Base-by-base conservation (phyloP, 2,888 invertebrate genomes). In the Ennomos fuscantarius region DNA sequence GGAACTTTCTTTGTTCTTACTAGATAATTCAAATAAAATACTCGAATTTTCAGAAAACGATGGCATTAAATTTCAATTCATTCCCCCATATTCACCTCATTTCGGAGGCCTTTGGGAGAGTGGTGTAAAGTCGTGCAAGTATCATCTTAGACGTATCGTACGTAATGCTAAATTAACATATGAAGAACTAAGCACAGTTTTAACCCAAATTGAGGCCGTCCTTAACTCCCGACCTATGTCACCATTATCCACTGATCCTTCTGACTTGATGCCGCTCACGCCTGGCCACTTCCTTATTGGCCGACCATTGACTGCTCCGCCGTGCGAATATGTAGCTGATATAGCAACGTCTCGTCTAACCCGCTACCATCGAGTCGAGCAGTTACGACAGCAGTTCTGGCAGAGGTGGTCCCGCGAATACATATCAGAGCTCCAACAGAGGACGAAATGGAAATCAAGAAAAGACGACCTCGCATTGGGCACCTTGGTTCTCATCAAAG, bases 271-370 rank as follows among this genome's bases (percentile, higher is more conserved):
- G 3, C 71, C 73, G 1, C 60, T 80, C 3, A 78, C 72, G 0
- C 78, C 78, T 9, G 78, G 63, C 0, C 79, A 80, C 45, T 76
- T 78, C 58, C 59, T 81, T n/a, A 44, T 54, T 32, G 61, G 61
- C 11, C 37, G 75, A 63, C 42, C 41, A 40, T 34, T 60, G 37
- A 48, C 45, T n/a, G 44, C 58, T 1, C 62, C 55, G 1, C 42
- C 42, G 3, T 33, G 35, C 35, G 9, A n/a, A 32, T 54, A 61
- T 47, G 8, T 61, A 24, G 45, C 45, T 1, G 13, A 13, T 10
- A 9, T 12, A 1, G 8, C 53, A 1, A 11, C n/a, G 8, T 13
- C 9, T 13, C 15, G 9, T 9, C 57, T 66, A 36, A 24, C n/a
- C 35, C 45, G 63, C 9, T 60, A 48, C 15, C 15, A 54, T 5